Base-by-base conservation (phyloP, 2,113 vertebrate genomes). In the Bostrychus sinensis region DNA sequence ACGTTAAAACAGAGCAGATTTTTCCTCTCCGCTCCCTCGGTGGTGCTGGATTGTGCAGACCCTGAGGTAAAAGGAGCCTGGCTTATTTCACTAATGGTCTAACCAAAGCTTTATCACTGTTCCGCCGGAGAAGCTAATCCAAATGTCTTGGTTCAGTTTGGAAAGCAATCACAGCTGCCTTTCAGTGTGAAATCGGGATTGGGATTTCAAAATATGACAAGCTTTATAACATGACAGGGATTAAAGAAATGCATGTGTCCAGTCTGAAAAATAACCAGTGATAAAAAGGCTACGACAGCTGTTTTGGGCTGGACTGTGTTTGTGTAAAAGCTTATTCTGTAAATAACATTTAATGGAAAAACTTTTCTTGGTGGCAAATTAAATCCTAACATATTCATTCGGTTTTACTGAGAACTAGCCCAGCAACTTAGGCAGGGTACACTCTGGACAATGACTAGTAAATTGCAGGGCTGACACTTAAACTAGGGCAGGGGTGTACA, bases 61-160 rank as follows among this genome's bases (percentile, higher is more conserved):
- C 22, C 62, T 59, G 76, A n/a, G 37, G 56, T 66, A 62, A 64
- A 30, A 13, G 55, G 23, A 62, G 69, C 59, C 56, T 41, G 46
- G 56, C 56, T 74, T 62, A 66, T 72, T 81, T 64, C 61, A 48
- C 66, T 75, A 70, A 75, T 64, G 74, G 69, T 72, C 75, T 56
- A 72, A 70, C 59, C 56, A 43, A 13, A 51, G 36, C 36, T 79
- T 65, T 78, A 68, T 80, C 62, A 64, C 55, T 74, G 38, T 46
- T n/a, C n/a, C n/a, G n/a, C n/a, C n/a, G 58, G 70, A 86, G 70
- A 53, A 36, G 37, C 61, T 75, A 65, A 84, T 81, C 78, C 62
- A 45, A 48, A 78, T 71, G 51, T 68, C 78, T 70, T 67, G 71
- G 66, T 65, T 36, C 20, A 26, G 57, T 70, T 56, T 65, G 71